These are phyloP conservation scores for Meloidogyne chitwoodi DNA, from an alignment of 1,140 invertebrate genomes.

Conservation along the genomic window DNA sequence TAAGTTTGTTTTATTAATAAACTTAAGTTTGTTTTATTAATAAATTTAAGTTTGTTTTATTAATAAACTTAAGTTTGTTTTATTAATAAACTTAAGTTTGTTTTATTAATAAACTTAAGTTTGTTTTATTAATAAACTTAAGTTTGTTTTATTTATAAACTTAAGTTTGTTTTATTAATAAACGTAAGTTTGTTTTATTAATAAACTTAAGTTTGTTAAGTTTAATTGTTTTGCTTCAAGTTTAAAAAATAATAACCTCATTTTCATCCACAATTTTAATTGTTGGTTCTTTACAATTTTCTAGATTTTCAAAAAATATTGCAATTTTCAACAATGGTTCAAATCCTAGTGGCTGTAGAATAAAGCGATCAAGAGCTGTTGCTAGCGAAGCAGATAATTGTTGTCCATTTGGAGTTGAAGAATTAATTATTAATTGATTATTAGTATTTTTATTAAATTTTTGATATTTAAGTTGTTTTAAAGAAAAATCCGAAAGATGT, in stretches of 20 bases:
- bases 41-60: background rate
- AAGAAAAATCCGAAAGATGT: slow-evolving; percentile 33
- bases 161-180: background rate
- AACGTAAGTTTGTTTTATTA: background rate
- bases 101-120: background rate
- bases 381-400: slow-evolving; percentile 32
- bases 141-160: background rate
- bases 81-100: no score
- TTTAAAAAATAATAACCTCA: background rate
- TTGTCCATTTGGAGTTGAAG: background rate
- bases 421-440: slow-evolving; percentile 10
- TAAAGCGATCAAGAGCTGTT: slow-evolving; percentile 38
- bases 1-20: background rate
- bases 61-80: background rate
- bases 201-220: background rate
- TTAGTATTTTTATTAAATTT: background rate
- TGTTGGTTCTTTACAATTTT: background rate
- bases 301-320: slow-evolving; percentile 17
- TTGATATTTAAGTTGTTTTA: slow-evolving; percentile 16
- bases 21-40: background rate
- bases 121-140: background rate
- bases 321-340: slow-evolving; percentile 35
- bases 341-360: slow-evolving; percentile 12
- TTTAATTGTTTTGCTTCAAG: background rate
- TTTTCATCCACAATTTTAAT: slow-evolving; percentile 3